A percentile compares a stretch with the other conserved stretches of the same genome.
phyloP scores from a whole-genome alignment of 2,888 invertebrate species.

The Bugulina stolonifera region DNA sequence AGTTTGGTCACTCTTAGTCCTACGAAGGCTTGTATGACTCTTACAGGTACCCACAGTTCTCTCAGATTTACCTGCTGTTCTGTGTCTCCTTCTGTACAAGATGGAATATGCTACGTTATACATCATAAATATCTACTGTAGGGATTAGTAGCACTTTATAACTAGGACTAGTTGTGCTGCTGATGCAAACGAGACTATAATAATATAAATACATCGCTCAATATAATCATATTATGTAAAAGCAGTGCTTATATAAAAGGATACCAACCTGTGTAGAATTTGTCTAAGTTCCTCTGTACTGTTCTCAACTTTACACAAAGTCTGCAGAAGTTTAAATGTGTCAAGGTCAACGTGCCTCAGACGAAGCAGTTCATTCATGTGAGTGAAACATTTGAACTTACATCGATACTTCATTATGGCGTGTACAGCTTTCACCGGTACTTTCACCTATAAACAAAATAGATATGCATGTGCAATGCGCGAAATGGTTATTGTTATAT shows the following conservation, averaged over 20 bases:
- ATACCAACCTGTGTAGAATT: conserved; percentile 13
- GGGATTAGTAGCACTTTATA: background rate
- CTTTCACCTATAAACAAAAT: conserved; percentile 11
- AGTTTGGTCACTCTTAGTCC: background rate
- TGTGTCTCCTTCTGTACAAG: background rate
- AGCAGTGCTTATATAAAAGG: too few relatives aligned
- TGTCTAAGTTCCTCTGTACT: background rate
- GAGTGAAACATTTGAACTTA: conserved; percentile 18
- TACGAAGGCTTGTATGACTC: background rate
- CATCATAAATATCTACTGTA: background rate
- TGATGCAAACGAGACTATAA: too few relatives aligned
- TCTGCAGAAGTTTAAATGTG: background rate
- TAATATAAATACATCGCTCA: too few relatives aligned
- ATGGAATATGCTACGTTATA: background rate
- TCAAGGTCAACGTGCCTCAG: background rate
- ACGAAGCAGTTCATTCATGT: conserved; percentile 9
- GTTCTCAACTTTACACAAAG: background rate
- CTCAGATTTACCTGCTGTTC: background rate
- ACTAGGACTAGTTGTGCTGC: too few relatives aligned
- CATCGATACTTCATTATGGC: background rate
- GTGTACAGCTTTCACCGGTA: background rate
- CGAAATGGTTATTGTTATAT: too few relatives aligned
- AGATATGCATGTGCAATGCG: too few relatives aligned
- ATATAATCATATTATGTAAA: too few relatives aligned
- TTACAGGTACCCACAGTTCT: background rate